These are phyloP conservation scores for Sparus aurata DNA, from an alignment of 2,797 vertebrate genomes.

Conservation along the genomic window DNA sequence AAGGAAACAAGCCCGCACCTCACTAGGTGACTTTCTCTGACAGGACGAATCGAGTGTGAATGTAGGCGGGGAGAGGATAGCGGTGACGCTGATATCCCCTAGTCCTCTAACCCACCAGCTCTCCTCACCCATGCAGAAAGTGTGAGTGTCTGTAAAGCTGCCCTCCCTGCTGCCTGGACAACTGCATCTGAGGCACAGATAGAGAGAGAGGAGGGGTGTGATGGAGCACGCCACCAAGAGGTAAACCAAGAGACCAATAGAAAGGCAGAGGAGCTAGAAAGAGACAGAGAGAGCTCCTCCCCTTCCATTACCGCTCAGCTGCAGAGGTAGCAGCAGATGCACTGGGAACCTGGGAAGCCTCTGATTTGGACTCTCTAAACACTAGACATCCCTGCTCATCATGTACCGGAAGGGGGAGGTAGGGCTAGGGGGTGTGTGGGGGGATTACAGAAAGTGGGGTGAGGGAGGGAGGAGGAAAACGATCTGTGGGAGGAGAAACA, in stretches of 20 bases:
- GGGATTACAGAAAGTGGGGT: slow-evolving; percentile 78
- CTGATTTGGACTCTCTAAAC: slow-evolving; percentile 70
- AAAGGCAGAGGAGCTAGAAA: slow-evolving; percentile 43
- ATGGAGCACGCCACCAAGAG: slow-evolving; percentile 64
- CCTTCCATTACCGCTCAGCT: slow-evolving; percentile 43
- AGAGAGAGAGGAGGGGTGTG: slow-evolving; percentile 54
- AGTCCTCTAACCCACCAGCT: slow-evolving; percentile 50
- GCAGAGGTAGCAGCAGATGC: slow-evolving; percentile 71
- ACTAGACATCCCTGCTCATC: slow-evolving; percentile 49
- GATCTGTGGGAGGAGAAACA: slow-evolving; percentile 58
- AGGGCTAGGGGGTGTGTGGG: background rate
- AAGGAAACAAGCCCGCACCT: slow-evolving; percentile 21
- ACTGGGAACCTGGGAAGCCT: slow-evolving; percentile 69
- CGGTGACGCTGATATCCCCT: slow-evolving; percentile 40
- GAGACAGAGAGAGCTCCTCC: slow-evolving; percentile 61
- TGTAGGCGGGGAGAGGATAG: slow-evolving; percentile 26
- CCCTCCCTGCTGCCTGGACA: slow-evolving; percentile 64
- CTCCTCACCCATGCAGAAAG: slow-evolving; percentile 48
- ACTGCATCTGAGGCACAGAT: slow-evolving; percentile 73
- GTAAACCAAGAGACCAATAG: slow-evolving; percentile 69
- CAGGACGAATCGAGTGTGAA: slow-evolving; percentile 69
- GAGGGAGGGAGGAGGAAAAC: slow-evolving; percentile 30
- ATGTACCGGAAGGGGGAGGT: slow-evolving; percentile 11
- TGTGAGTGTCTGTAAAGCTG: slow-evolving; percentile 51
- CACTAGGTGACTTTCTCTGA: slow-evolving; percentile 39